Base-by-base conservation (phyloP, 2,888 invertebrate species). In the Glaucopsyche alexis region DNA sequence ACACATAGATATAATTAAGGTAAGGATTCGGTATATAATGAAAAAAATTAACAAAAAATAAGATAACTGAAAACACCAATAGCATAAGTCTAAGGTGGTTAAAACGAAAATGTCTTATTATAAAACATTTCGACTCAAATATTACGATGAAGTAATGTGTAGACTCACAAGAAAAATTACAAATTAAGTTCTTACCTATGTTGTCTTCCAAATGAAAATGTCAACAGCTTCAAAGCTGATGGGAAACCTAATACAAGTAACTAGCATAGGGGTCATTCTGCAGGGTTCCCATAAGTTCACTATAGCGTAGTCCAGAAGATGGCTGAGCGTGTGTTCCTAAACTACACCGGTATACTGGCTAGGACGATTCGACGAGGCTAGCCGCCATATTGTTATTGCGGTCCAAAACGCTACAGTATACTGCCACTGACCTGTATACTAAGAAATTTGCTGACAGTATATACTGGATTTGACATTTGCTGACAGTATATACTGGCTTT, bases 221-320 rank as follows among this genome's bases (percentile, higher is more conserved):
- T 29, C 29, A 14, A 60, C 16, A 29, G 29, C 60, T 0, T 13
- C 13, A 38, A 19, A 38, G 60, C 60, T 38, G 60, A 38, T 16
- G 42, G 42, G 6, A 55, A 19, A 60, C 29, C 29, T 60, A 38
- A 47, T 47, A 47, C 47, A 60, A 55, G 13, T 55, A 19, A 9
- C 9, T 60, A 60, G 60, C 60, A 11, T 60, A 60, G 60, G 60
- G 60, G 60, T 60, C 60, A 60, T 60, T 60, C 60, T 29, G 60
- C 60, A 60, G 60, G 60, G 60, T 60, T 29, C 60, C 60, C 29
- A 16, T 60, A 29, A 60, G 40, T 40, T 40, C 40, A 42, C 13
- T 19, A 29, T 55, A 55, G 55, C 29, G 6, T 60, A 29, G 60
- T 60, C 60, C 60, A 14, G 29, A 9, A 29, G 29, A 60, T 38